A percentile compares a stretch with the other conserved stretches of the same genome.
Conservation (phyloP, 1,140 invertebrate species). For the Diploscapter pachys region DNA sequence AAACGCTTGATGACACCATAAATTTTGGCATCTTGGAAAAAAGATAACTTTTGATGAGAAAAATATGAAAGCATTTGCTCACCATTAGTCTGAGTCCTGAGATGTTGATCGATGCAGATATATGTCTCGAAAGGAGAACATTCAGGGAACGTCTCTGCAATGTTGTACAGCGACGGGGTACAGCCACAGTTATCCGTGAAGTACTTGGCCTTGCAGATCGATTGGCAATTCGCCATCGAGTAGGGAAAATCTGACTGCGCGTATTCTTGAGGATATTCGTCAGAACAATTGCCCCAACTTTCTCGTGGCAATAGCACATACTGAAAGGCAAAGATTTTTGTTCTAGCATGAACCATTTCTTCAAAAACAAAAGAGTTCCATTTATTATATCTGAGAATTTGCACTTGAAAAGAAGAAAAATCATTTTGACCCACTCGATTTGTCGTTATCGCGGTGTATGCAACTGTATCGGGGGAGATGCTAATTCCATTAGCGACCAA, state of each 20-base stretch:
- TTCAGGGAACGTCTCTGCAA: slow-evolving; percentile 6
- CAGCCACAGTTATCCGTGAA: slow-evolving; percentile 16
- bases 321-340: not conserved
- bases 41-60: not conserved
- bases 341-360: not conserved
- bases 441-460: slow-evolving; percentile 12
- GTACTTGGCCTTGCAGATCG: slow-evolving; percentile 19
- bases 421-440: not conserved
- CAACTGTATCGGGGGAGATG: slow-evolving; percentile 13
- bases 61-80: not conserved
- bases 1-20: no score
- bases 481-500: slow-evolving; percentile 12
- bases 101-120: slow-evolving; percentile 7
- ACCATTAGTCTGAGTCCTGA: slow-evolving; percentile 9
- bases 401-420: no score
- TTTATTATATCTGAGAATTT: no score
- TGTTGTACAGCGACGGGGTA: slow-evolving; percentile 18
- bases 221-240: slow-evolving; percentile 9
- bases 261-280: not conserved
- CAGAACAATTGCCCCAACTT: slow-evolving; percentile 22
- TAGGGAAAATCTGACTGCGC: slow-evolving; percentile 13
- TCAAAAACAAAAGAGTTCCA: not conserved
- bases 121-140: slow-evolving; percentile 16
- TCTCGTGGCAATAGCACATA: slow-evolving; percentile 7
- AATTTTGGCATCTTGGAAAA: no score